phyloP scores from a whole-genome alignment of 2,113 vertebrate species.

The Ondatra zibethicus region DNA sequence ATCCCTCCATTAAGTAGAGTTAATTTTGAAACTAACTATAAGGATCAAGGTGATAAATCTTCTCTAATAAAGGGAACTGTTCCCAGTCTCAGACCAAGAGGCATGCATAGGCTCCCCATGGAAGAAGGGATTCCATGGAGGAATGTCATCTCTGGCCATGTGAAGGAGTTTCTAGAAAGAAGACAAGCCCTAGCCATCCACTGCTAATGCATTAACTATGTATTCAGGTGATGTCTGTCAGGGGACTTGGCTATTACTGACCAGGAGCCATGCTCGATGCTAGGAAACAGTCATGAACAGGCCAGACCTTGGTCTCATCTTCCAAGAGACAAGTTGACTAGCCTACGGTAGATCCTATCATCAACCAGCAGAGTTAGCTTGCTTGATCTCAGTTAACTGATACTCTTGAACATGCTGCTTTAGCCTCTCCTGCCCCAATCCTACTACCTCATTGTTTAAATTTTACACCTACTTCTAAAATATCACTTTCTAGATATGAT shows the following conservation, averaged over 20 bases:
- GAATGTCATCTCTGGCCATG: background rate
- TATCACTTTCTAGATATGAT: background rate
- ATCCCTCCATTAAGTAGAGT: background rate
- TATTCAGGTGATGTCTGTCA: background rate
- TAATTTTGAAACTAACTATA: conserved; percentile 24
- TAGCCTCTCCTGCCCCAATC: background rate
- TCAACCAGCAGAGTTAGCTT: background rate
- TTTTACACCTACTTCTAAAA: background rate
- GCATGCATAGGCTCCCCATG: background rate
- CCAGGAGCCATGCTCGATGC: background rate
- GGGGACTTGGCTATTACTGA: background rate
- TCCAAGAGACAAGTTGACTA: background rate
- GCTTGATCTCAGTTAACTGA: background rate
- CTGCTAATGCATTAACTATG: background rate
- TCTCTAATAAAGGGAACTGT: background rate
- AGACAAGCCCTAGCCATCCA: background rate
- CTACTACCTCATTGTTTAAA: background rate
- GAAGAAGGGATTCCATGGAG: background rate
- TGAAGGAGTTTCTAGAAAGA: background rate
- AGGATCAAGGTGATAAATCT: background rate
- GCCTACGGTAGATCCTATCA: background rate
- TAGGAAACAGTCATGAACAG: background rate
- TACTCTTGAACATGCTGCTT: background rate
- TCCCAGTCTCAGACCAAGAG: background rate
- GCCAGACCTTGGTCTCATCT: background rate